Evolutionary conservation across 1,140 invertebrate genomes (phyloP), one percentile per base, ranked within the genome.

Genomic region (Meloidogyne exigua): DNA sequence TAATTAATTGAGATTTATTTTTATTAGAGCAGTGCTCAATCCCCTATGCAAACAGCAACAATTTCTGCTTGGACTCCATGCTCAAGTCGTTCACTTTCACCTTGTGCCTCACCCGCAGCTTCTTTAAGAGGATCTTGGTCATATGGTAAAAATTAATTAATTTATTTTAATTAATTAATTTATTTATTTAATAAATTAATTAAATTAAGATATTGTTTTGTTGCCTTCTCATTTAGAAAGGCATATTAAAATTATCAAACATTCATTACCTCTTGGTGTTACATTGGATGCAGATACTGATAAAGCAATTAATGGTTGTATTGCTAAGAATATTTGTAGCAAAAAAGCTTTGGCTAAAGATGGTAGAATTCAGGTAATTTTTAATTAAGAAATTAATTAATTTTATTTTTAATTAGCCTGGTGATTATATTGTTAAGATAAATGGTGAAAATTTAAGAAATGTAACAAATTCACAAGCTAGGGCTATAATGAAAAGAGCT

Each of bases 371-470:
- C 87, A 88, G 57, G 87, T 89, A 9, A 18, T 25, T 57, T 57
- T 10, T 64, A 12, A 5, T 21, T 26, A 32, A 4, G 62, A 32
- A 67, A 77, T 32, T 25, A 68, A 13, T 32, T 23, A n/a, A 57
- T 65, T 28, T 15, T 57, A 32, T 68, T 62, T 12, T 49, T 12
- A n/a, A 78, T 63, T 42, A 85, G 82, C 76, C 79, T 12, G 89
- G 89, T 1, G 90, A 90, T 79, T 88, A 88, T 80, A 86, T 90
- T 75, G 84, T 89, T 15, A 83, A 89, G 15, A 88, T 92, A 44
- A 92, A 92, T 85, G 90, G 91, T 83, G 92, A 92, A 88, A 90
- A 87, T 77, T 88, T 92, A 79, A 88, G 91, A 36, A 89, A 89
- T 78, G 89, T 91, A 9, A 91, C 90, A 0, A 90, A 90, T 80